Percentiles rank a stretch among this genome's conserved stretches.
Evolutionary conservation across 2,888 invertebrate genomes (phyloP).

Genomic region (Drosophila testacea): DNA sequence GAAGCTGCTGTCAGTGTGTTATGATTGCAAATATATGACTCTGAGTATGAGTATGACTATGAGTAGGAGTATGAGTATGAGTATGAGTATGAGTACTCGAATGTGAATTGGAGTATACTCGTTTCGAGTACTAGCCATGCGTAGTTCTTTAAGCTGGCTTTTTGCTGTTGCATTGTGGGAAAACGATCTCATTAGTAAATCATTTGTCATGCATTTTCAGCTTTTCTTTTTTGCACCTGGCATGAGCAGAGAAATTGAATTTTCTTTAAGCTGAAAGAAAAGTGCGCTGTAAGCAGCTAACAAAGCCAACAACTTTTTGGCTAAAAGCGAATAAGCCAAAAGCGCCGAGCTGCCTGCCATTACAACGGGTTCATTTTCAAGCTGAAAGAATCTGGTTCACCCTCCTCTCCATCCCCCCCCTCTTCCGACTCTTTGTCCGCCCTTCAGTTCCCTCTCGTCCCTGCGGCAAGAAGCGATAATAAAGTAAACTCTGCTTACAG

Average conservation of each 20-base stretch:
- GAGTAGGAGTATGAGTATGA: conserved; percentile 23
- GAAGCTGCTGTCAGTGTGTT: conserved; percentile 62
- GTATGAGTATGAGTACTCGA: conserved; percentile 1
- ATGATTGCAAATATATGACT: conserved; percentile 71
- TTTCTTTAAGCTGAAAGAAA: conserved; percentile 31
- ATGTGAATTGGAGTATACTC: conserved; percentile 11
- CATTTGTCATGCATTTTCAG: conserved; percentile 50
- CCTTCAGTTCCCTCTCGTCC: neutral
- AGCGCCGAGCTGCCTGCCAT: conserved; percentile 31
- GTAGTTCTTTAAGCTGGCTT: conserved; percentile 3
- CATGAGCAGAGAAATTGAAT: conserved; percentile 10
- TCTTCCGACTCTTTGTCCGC: neutral
- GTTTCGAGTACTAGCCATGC: conserved; percentile 6
- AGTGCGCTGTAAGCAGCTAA: conserved; percentile 41
- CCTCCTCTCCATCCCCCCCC: neutral
- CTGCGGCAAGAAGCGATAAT: conserved; percentile 57
- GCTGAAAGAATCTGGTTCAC: conserved; percentile 20
- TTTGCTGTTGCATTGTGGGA: conserved; percentile 12
- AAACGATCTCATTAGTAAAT: conserved; percentile 70
- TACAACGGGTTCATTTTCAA: conserved; percentile 47
- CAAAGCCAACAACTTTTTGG: conserved; percentile 43
- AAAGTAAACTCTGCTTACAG: conserved; percentile 76
- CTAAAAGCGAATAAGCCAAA: conserved; percentile 23
- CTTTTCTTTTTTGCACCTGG: conserved; percentile 6
- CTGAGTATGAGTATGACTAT: conserved; percentile 24